A percentile compares a stretch with the other conserved stretches of the same genome.
Evolutionary conservation across 2,888 invertebrate species (phyloP).

Genomic region (Hydrotaea cyrtoneurina): DNA sequence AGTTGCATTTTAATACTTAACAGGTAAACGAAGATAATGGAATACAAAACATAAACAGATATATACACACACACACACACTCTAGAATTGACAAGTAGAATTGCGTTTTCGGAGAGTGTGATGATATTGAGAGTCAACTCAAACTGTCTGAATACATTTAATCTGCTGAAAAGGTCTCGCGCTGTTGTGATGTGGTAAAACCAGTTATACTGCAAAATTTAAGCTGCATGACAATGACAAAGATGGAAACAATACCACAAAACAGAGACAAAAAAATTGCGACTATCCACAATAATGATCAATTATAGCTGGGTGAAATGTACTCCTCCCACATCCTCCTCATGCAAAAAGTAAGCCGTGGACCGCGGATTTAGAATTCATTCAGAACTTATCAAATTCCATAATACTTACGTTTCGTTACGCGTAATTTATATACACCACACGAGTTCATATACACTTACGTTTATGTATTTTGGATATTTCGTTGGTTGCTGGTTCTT

Average conservation of each 20-base stretch:
- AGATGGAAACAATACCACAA: background rate
- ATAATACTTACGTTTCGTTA: slow-evolving; percentile 1
- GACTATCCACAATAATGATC: background rate
- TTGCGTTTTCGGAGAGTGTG: background rate
- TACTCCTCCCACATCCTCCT: background rate
- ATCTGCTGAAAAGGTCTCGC: background rate
- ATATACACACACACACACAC: background rate
- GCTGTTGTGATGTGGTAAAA: slow-evolving; percentile 6
- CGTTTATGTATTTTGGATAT: slow-evolving; percentile 12
- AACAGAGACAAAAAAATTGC: background rate
- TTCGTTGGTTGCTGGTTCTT: slow-evolving; percentile 11
- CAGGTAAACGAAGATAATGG: background rate
- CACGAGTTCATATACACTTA: too few species aligned
- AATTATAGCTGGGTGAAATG: background rate
- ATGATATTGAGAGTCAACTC: background rate
- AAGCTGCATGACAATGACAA: slow-evolving; percentile 37
- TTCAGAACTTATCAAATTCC: background rate
- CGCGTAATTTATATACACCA: background rate
- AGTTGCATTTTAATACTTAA: background rate
- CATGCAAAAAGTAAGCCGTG: background rate
- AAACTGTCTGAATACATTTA: too few species aligned
- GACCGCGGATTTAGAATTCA: background rate
- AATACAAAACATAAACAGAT: background rate
- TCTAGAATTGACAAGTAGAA: background rate
- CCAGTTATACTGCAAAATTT: slow-evolving; percentile 27